Evolutionary conservation across 1,140 invertebrate genomes (phyloP), one percentile per base, ranked within the genome.

Genomic region (Caerostris darwini): DNA sequence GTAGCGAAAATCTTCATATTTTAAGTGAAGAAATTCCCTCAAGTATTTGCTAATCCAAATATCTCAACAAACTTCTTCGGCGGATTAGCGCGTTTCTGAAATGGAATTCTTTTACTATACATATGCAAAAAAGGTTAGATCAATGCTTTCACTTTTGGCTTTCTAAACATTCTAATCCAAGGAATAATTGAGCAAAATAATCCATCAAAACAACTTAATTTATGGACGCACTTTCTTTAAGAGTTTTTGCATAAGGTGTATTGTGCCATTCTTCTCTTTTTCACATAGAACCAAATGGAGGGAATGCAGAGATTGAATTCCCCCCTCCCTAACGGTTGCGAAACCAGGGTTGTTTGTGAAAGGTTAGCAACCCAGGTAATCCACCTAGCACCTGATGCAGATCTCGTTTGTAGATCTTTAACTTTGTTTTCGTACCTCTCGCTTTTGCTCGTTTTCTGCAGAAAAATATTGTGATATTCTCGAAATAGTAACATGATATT

Each of bases 401-500:
- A 50, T 50, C 34, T 77, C 71, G 8, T 71, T 77, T 77, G 71
- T 53, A 50, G 71, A 53, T 77, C 71, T 50, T 34, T 77, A 12
- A 77, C 53, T 34, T 34, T 77, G 71, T 53, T 77, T 77, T 50
- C 71, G 71, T 77, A 19, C 14, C 12, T 0, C 34, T 77, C 69
- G 19, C 19, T 4, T n/a, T 64, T 67, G 61, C 61, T 5, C 61
- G 5, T 77, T 50, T 77, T 12, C 71, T 14, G 34, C 53, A 14
- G 71, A 50, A 5, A 50, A 77, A 53, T 50, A 50, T 50, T 77
- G 50, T 12, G 34, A 77, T 77, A 50, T 77, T 77, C 34, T 77
- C 34, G 5, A 77, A 77, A 77, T 77, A 77, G 71, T 67, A 77
- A 77, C 71, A 77, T 50, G 71, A 77, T 77, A 77, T 77, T 77